Base-by-base conservation (phyloP, 1,140 invertebrate species). In the Drosophila grimshawi region DNA sequence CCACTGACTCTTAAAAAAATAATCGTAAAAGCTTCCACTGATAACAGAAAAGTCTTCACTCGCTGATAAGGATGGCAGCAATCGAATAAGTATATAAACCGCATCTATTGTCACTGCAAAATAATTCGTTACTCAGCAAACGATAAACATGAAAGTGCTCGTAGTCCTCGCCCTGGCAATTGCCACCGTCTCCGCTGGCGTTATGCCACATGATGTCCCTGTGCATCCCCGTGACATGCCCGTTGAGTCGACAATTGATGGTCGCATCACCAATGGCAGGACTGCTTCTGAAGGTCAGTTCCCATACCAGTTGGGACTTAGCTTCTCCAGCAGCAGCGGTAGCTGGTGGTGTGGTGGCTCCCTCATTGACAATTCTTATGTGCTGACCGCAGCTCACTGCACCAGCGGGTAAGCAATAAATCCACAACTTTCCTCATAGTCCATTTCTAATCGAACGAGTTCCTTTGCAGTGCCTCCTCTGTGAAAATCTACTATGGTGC, bases 301-400 rank as follows among this genome's bases (percentile, higher is more conserved):
- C 71, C 94, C 94, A 30, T 93, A 93, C 74, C 94, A 94, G 81
- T 93, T 93, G 8, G 92, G 91, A 7, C 85, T 94, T 5, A 79
- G 69, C 35, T 89, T 94, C 73, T 71, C 78, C 35, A 91, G 79
- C n/a, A 3, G 33, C 29, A 92, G 90, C 8, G 69, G 73, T 10
- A 77, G 92, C 81, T 75, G 86, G 81, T 93, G 92, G 79, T 96
- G 95, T 85, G 95, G 95, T 10, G 95, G 94, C 7, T 94, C 94
- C 51, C 74, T 95, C 52, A 93, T 95, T 35, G 91, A 81, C 71
- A 76, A 90, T 53, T 19, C 91, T 2, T 95, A 93, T 93, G 83
- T 95, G 2, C 68, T 95, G 32, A 94, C 94, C 5, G 94, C 95
- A 27, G 95, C 94, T 27, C 95, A 96, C 76, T 95, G 95, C 76